Conservation (phyloP, 2,113 vertebrate genomes). For the Gasterosteus nipponicus region DNA sequence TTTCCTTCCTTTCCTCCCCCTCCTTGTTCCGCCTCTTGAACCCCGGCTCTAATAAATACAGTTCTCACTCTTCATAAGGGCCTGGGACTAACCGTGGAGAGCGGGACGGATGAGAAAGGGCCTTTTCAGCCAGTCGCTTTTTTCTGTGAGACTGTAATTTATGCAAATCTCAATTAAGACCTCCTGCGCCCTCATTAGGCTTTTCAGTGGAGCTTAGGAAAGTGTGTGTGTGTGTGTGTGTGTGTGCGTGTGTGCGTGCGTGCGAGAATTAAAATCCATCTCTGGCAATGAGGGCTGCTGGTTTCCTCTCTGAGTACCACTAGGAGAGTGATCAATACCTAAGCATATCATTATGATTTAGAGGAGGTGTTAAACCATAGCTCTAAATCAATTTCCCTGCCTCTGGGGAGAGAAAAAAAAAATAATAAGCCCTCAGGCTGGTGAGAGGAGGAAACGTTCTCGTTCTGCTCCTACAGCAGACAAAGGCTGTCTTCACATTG, state of each 20-base stretch:
- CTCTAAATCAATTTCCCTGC: slow-evolving; percentile 68
- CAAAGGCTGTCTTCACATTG: slow-evolving; percentile 53
- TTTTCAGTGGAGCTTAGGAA: slow-evolving; percentile 58
- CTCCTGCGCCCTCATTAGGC: slow-evolving; percentile 70
- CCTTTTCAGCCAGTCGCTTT: slow-evolving; percentile 51
- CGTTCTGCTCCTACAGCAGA: slow-evolving; percentile 59
- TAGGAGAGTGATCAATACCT: slow-evolving; percentile 73
- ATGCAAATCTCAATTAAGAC: slow-evolving; percentile 79
- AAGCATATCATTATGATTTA: slow-evolving; percentile 78
- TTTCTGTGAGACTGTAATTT: slow-evolving; percentile 65
- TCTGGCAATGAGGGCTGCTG: slow-evolving; percentile 52
- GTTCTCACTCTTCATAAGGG: slow-evolving; percentile 44
- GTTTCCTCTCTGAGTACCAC: slow-evolving; percentile 60
- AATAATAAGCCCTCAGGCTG: slow-evolving; percentile 53
- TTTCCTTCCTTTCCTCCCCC: slow-evolving; percentile 20
- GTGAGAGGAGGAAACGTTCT: slow-evolving; percentile 55
- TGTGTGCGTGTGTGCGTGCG: not conserved
- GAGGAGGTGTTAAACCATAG: slow-evolving; percentile 74
- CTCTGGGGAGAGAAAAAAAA: slow-evolving; percentile 38
- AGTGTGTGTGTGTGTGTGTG: not conserved
- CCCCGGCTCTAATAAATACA: slow-evolving; percentile 57
- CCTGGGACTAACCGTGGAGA: slow-evolving; percentile 37
- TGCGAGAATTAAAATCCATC: slow-evolving; percentile 72
- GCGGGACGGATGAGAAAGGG: slow-evolving; percentile 42
- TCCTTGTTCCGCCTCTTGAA: slow-evolving; percentile 32